Base-by-base conservation (phyloP, 2,888 invertebrate genomes). In the Pilophorus perplexus region DNA sequence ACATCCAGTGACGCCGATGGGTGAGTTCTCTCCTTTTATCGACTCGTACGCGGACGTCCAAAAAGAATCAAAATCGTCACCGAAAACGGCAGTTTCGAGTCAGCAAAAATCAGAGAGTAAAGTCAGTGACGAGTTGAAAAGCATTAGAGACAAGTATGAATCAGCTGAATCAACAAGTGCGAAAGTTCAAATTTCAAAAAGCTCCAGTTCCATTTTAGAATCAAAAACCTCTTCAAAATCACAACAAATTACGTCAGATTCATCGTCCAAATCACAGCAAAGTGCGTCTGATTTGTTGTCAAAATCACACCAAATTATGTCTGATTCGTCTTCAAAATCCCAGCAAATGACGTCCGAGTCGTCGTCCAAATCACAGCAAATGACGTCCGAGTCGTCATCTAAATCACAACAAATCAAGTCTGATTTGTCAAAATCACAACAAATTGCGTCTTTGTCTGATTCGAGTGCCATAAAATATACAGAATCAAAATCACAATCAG, bases 11-110 rank as follows among this genome's bases (percentile, higher is more conserved):
- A 54, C 65, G 33, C 52, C 65, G 44, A 52, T 60, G 16, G 66
- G 68, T 66, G 68, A 68, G 68, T 67, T 46, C 10, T 20, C 18
- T 12, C 10, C 55, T 22, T 55, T 14, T 22, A 55, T 38, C 10
- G 55, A 55, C 25, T n/a, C n/a, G n/a, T n/a, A 42, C n/a, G 42
- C 42, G 2, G n/a, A n/a, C 46, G 14, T 25, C 20, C 46, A 46
- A 10, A 18, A 23, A 20, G 25, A 25, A 25, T 22, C 3, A 46
- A 46, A 46, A 46, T 46, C 46, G 5, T 46, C 46, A 10, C 44
- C 18, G 22, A 44, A 44, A 44, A 12, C 18, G 12, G 12, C 46
- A 23, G 54, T 28, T 4, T 54, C 54, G 12, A 54, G 25, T 52
- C 52, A 52, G 10, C 38, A 38, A n/a, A 44, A 46, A 4, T 12